Conservation (phyloP, 2,797 vertebrate species). For the Buphagus erythrorhynchus region DNA sequence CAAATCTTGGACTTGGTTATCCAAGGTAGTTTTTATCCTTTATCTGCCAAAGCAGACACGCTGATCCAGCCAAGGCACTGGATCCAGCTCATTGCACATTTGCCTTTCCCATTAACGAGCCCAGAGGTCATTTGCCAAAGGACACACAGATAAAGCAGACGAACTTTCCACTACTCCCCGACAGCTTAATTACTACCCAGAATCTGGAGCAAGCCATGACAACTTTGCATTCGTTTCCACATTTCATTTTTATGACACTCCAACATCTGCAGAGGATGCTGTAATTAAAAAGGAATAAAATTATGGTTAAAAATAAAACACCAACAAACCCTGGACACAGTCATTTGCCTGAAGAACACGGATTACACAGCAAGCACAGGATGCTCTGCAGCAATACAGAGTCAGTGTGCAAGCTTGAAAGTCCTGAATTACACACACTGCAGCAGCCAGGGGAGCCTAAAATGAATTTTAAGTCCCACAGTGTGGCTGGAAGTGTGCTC, state of each 20-base stretch:
- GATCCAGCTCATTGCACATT: not conserved
- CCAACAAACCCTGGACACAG: not conserved
- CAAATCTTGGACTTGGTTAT: not conserved
- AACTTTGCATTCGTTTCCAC: not conserved
- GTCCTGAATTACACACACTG: not conserved
- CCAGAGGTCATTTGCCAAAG: not conserved
- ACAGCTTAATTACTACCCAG: not conserved
- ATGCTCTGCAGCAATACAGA: not conserved
- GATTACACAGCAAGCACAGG: not conserved
- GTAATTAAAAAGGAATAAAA: slow-evolving; percentile 32
- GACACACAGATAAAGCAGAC: not conserved
- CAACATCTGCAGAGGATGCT: slow-evolving; percentile 41
- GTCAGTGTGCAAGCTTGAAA: not conserved
- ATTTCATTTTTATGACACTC: not conserved
- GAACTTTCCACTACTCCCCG: slow-evolving; percentile 4
- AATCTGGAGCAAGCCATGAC: not conserved
- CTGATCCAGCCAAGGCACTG: not conserved
- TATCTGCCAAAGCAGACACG: not conserved
- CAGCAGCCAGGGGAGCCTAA: not conserved
- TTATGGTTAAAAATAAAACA: not conserved
- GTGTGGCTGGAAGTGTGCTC: not conserved
- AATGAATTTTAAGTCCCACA: not conserved
- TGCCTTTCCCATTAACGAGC: not conserved
- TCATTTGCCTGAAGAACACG: not conserved
- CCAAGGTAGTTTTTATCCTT: not conserved